These are phyloP conservation scores for Lepus americanus DNA, from an alignment of 2,113 vertebrate genomes.

Conservation along the genomic window DNA sequence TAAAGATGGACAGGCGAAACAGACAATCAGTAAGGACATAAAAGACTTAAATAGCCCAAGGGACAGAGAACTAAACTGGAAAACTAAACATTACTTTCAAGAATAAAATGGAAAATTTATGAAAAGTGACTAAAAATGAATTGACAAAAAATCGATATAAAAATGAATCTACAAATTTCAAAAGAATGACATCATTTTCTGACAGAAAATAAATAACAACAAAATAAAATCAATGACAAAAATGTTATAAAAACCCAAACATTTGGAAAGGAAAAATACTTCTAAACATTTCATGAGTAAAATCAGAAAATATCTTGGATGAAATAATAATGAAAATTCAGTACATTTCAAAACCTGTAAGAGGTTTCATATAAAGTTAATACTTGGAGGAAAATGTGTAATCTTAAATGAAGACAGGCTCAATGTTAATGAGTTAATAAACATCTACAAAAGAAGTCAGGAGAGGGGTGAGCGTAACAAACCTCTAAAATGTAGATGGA, in stretches of 20 bases:
- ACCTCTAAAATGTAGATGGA: background rate
- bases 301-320: constrained; percentile 11
- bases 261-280: background rate
- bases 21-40: background rate
- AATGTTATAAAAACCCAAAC: background rate
- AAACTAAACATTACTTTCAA: constrained; percentile 30
- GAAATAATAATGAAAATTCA: constrained; percentile 18
- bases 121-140: background rate
- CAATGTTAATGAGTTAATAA: background rate
- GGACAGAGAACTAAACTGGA: background rate
- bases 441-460: background rate
- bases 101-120: constrained; percentile 30
- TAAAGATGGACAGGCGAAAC: background rate
- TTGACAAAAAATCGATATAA: background rate
- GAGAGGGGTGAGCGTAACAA: background rate
- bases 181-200: constrained; percentile 40
- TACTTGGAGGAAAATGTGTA: background rate
- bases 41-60: background rate
- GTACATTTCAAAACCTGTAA: background rate
- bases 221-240: constrained; percentile 12
- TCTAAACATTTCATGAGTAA: background rate
- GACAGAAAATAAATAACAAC: constrained; percentile 20
- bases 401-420: constrained; percentile 4
- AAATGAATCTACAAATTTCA: constrained; percentile 30
- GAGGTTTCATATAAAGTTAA: background rate